Conservation (phyloP, 2,888 invertebrate genomes). For the Ametastegia equiseti region DNA sequence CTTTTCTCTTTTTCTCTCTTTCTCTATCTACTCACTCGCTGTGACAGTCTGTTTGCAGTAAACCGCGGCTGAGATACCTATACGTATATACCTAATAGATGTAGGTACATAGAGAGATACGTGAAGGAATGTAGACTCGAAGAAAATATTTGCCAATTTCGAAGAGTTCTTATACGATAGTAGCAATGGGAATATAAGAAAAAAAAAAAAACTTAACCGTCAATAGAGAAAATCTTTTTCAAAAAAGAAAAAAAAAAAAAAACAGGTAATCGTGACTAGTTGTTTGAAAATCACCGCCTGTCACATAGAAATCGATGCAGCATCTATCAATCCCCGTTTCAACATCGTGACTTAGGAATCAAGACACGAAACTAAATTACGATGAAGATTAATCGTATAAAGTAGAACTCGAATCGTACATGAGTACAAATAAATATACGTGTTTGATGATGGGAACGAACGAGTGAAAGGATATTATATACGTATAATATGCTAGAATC, state of each 20-base stretch:
- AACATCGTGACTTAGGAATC: conserved; percentile 6
- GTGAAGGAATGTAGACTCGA: conserved; percentile 8
- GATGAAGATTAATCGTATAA: background rate
- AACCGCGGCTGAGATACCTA: conserved; percentile 21
- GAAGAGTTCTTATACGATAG: conserved; percentile 5
- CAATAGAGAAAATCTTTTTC: background rate
- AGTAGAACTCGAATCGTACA: background rate
- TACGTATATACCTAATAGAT: background rate
- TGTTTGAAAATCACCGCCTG: conserved; percentile 43
- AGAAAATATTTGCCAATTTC: conserved; percentile 16
- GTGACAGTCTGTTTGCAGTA: too few species aligned
- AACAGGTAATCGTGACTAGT: background rate
- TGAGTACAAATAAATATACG: too few species aligned
- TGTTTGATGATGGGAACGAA: too few species aligned
- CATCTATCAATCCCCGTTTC: conserved; percentile 20
- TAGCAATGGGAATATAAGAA: too few species aligned
- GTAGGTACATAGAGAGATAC: background rate
- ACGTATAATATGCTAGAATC: background rate
- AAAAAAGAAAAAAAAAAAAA: background rate
- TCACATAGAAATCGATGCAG: conserved; percentile 6
- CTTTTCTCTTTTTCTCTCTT: background rate
- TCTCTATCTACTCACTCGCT: background rate
- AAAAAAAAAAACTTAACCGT: background rate
- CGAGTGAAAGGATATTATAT: background rate
- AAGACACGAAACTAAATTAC: background rate